phyloP scores from a whole-genome alignment of 2,888 invertebrate genomes.

The Ochropacha duplaris region DNA sequence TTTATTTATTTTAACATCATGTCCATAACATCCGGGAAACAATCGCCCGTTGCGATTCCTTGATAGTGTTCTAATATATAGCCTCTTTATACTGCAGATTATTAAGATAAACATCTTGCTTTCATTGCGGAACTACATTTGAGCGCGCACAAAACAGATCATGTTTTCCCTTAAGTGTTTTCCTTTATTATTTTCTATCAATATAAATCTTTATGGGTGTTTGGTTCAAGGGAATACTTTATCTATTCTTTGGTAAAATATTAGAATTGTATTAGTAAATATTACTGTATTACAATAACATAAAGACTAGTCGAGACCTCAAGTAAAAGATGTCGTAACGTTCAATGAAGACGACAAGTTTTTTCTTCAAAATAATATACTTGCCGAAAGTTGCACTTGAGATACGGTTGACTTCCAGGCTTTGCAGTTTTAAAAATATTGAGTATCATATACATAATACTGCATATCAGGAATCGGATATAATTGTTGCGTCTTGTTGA shows the following conservation, averaged over 20 bases:
- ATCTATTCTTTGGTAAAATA: not conserved
- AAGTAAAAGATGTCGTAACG: too few relatives aligned
- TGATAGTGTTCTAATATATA: slow-evolving; percentile 52
- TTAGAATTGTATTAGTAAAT: not conserved
- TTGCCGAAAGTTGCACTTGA: too few relatives aligned
- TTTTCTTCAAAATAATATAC: too few relatives aligned
- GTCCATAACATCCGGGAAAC: slow-evolving; percentile 68
- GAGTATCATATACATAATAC: too few relatives aligned
- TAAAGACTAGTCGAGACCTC: too few relatives aligned
- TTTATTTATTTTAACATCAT: slow-evolving; percentile 79
- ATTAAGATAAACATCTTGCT: slow-evolving; percentile 30
- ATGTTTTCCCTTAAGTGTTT: slow-evolving; percentile 18
- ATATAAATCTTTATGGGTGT: not conserved
- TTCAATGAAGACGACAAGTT: too few relatives aligned
- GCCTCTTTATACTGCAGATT: slow-evolving; percentile 25
- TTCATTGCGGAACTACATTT: slow-evolving; percentile 14
- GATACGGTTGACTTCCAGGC: too few relatives aligned
- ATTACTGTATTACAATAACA: too few relatives aligned
- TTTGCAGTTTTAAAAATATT: too few relatives aligned
- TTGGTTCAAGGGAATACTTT: not conserved
- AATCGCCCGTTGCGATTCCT: slow-evolving; percentile 56
- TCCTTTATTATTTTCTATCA: slow-evolving; percentile 7
- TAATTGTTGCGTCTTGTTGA: too few relatives aligned
- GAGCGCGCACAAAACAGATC: slow-evolving; percentile 14
- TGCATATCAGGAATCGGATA: too few relatives aligned